phyloP scores from a whole-genome alignment of 1,140 invertebrate species.

The Dolichoris vasculosae region DNA sequence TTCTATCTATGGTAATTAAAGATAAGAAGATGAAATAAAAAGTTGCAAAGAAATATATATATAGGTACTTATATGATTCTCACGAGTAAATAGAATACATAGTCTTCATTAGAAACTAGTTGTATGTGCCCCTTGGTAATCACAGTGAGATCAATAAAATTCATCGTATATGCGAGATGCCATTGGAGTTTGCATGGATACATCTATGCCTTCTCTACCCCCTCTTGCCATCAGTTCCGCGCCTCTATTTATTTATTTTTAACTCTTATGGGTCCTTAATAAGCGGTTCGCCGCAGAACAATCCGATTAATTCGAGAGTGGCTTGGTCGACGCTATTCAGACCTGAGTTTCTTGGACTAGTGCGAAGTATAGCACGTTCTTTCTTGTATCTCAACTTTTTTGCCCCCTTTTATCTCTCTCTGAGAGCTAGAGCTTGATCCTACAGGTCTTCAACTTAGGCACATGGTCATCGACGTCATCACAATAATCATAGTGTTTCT shows the following conservation, averaged over 20 bases:
- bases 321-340: constrained; percentile 44
- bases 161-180: constrained; percentile 30
- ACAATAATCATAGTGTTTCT: constrained; percentile 70
- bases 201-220: not conserved
- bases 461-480: constrained; percentile 59
- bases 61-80: constrained; percentile 38
- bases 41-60: not conserved
- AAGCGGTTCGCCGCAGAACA: constrained; percentile 69
- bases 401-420: not conserved
- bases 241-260: not conserved
- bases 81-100: constrained; percentile 28
- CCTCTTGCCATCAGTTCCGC: not conserved
- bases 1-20: not conserved
- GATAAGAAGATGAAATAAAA: not conserved
- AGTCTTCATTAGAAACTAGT: constrained; percentile 54
- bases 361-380: constrained; percentile 50
- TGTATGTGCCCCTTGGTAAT: constrained; percentile 58
- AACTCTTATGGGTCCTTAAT: constrained; percentile 61
- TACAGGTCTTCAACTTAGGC: constrained; percentile 54
- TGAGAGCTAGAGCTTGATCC: not conserved
- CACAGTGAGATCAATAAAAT: constrained; percentile 62
- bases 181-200: constrained; percentile 66
- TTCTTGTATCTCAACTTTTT: constrained; percentile 54
- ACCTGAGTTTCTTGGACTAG: constrained; percentile 12
- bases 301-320: constrained; percentile 68